These are phyloP conservation scores for Troides aeacus DNA, from an alignment of 2,888 invertebrate genomes.

Conservation along the genomic window DNA sequence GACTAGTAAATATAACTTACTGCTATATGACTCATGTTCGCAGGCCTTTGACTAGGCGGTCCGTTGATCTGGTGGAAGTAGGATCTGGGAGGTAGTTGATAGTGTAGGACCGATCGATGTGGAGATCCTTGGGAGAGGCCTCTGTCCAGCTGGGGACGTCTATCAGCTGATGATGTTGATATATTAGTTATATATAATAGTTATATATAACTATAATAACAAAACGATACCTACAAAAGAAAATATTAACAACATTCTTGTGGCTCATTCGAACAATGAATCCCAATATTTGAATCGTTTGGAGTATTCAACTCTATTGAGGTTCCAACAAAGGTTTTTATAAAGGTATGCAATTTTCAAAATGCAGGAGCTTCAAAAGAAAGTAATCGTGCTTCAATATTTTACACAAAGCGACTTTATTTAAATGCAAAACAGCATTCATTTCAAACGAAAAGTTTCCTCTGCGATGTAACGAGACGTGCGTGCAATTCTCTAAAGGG, in stretches of 20 bases:
- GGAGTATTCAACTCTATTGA: neutral
- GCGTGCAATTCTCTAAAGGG: neutral
- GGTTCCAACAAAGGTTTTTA: constrained; percentile 3
- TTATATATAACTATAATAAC: neutral
- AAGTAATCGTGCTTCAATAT: constrained; percentile 24
- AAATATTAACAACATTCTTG: neutral
- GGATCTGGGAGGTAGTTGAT: no score
- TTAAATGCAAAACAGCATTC: constrained; percentile 20
- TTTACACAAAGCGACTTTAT: constrained; percentile 23
- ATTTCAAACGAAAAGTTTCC: constrained; percentile 17
- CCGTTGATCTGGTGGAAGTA: no score
- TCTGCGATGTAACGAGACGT: constrained; percentile 12
- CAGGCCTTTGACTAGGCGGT: no score
- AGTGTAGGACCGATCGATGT: no score
- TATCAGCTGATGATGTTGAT: no score
- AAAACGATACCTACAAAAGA: neutral
- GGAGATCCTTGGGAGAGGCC: no score
- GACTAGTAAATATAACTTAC: no score
- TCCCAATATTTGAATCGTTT: neutral
- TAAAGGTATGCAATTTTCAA: constrained; percentile 21
- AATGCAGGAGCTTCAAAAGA: constrained; percentile 19
- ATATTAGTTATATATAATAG: no score
- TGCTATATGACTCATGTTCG: no score
- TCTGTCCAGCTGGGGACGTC: no score
- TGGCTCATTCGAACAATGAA: neutral